Base-by-base conservation (phyloP, 1,140 invertebrate genomes). In the Bombus affinis region DNA sequence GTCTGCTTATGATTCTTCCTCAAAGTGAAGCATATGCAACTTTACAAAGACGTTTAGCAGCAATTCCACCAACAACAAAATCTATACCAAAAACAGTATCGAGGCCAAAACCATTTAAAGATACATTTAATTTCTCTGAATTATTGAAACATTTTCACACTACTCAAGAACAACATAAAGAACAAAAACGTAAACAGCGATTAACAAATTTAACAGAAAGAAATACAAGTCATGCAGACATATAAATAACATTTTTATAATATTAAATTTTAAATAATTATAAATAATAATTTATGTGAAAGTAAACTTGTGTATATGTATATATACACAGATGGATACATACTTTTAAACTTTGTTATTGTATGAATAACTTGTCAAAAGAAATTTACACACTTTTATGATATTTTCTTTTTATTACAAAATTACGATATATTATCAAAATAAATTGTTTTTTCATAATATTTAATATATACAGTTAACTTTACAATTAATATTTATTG, bases 11-110 rank as follows among this genome's bases (percentile, higher is more conserved):
- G 99, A 95, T 99, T 78, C 95, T 99, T 87, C 99, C 99, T 37
- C 99, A 99, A 96, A 99, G 98, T 71, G 98, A 99, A 92, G 98
- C 99, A 18, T 99, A 99, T 95, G 97, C 97, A 90, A 97, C 97
- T 53, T 96, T 99, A 73, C 96, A 97, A 83, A 97, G 97, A 91
- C 96, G 99, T 86, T 96, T 99, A 78, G 97, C 98, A 92, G 99
- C 98, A 93, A 97, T 99, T 91, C 98, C 98, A 94, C 93, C 96
- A 95, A 94, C 87, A 90, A 93, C 88, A 79, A 95, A 90, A 93
- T 91, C 94, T 92, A 95, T 95, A 39, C 10, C 47, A 66, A 80
- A 75, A 44, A 73, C 73, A 42, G 6, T 39, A 88, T 91, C 94
- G 81, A 91, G 81, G 53, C 86, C 87, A 87, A 75, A 93, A 94